Evolutionary conservation across 2,113 vertebrate species (phyloP), one percentile per base, ranked within the genome.

Genomic region (Eptesicus fuscus): DNA sequence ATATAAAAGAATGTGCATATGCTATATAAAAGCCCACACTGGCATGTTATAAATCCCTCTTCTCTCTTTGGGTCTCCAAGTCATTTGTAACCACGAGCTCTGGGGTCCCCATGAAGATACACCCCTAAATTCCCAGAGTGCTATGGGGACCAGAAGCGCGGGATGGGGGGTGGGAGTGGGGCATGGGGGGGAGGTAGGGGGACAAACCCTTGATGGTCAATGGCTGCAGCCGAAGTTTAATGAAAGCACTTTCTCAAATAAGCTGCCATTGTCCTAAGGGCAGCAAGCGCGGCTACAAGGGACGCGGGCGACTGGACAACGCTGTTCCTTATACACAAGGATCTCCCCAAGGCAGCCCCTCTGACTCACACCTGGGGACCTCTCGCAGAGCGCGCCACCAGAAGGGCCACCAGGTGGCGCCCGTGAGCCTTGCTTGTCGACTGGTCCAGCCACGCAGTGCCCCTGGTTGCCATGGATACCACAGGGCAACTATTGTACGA

Each of bases 351-450:
- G 2, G 9, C 7, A 1, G 12, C 11, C 47, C 7, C 37, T 7
- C 32, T 3, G 25, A 12, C 28, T 79, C 88, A 42, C 56, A 28
- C 2, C 1, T 3, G 32, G 73, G 20, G 20, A 42, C 49, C 9
- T 47, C 20, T 6, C 18, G 1, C 51, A 0, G 22, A 2, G 42
- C 30, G 5, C 23, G 7, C 77, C 25, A 67, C 44, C 5, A 23
- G 37, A 44, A 82, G 0, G 35, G 59, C 88, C 98, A 88, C 97
- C 49, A 83, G 98, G 61, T 97, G 98, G 97, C 61, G 88, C 89
- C 86, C 30, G 28, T 3, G 18, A 23, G 83, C 94, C 93, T 65
- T 20, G 0, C 30, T 49, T 61, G 10, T 0, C 0, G 0, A 10
- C 70, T 40, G 42, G 90, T 3, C 49, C 23, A 73, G 49, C 22